phyloP scores from a whole-genome alignment of 2,888 invertebrate species.

The Ecliptopera silaceata region DNA sequence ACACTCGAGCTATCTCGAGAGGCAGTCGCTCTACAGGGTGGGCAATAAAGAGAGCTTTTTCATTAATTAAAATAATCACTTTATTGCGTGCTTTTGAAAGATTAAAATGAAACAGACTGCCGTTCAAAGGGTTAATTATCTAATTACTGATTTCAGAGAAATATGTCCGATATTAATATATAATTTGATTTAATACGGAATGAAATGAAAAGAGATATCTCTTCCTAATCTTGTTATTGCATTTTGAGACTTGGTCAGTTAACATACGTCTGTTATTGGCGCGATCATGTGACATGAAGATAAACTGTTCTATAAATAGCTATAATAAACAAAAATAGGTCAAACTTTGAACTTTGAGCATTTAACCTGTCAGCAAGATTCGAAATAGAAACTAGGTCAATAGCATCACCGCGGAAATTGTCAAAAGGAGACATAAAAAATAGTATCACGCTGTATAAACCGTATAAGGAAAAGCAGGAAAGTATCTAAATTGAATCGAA shows the following conservation, averaged over 20 bases:
- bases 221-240: too few relatives aligned
- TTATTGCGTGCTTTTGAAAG: constrained; percentile 34
- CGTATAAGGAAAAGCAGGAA: constrained; percentile 40
- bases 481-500: constrained; percentile 65
- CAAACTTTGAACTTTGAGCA: too few relatives aligned
- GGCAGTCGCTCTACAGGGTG: constrained; percentile 54
- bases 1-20: constrained; percentile 57
- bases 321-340: too few relatives aligned
- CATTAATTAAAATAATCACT: constrained; percentile 43
- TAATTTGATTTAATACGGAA: background rate
- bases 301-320: too few relatives aligned
- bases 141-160: constrained; percentile 19
- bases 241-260: too few relatives aligned
- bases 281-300: too few relatives aligned
- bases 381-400: constrained; percentile 9
- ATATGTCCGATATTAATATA: background rate
- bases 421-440: constrained; percentile 27
- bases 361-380: too few relatives aligned
- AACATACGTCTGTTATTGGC: too few relatives aligned
- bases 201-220: too few relatives aligned
- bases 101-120: constrained; percentile 33
- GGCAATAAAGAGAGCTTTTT: constrained; percentile 35
- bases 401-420: constrained; percentile 12
- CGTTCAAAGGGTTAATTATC: constrained; percentile 25
- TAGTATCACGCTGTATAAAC: constrained; percentile 45